Evolutionary conservation across 2,113 vertebrate genomes (phyloP), one percentile per base, ranked within the genome.

Genomic region (Psittacula cyanocephala): DNA sequence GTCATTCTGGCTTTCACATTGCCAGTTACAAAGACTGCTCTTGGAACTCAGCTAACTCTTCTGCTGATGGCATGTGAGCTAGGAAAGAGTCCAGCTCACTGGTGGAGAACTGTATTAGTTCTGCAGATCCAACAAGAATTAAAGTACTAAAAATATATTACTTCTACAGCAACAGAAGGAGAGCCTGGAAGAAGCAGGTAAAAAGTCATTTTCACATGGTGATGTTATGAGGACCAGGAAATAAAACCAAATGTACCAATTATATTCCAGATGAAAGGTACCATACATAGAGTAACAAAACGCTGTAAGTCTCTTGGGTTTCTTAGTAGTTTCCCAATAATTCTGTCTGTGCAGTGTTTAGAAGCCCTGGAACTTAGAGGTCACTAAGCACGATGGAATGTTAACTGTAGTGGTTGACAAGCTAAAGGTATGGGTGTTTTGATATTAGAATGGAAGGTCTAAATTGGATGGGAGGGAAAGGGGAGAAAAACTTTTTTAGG

Each of bases 1-100:
- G 93, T 78, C 39, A 92, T 96, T 94, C 90, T 96, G 72, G 28
- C 75, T 89, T 85, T 96, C 83, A 95, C 84, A 59, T 77, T 91
- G 67, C 78, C 65, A 83, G 31, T 81, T 91, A 17, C 53, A 89
- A 94, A 84, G 65, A 47, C 41, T 84, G 50, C 28, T 41, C 82
- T 93, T 95, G 83, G 53, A 96, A 75, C 71, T 47, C 44, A 79
- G 76, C 76, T 96, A 94, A 88, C 68, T 91, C 44, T 77, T 92
- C 44, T 77, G 55, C 39, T 90, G 35, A 81, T 84, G 62, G 82
- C 64, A 69, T 86, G 77, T 9, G 6, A 85, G 20, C 91, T 91
- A 91, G 90, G 88, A 96, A 93, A 65, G 20, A 65, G 43, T 93
- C 83, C 76, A 96, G 39, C 65, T 94, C 46, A 50, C 39, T 97